Percentiles rank a stretch among this genome's conserved stretches.
Evolutionary conservation across 2,113 vertebrate species (phyloP).

Genomic region (Dunckerocampus dactyliophorus): DNA sequence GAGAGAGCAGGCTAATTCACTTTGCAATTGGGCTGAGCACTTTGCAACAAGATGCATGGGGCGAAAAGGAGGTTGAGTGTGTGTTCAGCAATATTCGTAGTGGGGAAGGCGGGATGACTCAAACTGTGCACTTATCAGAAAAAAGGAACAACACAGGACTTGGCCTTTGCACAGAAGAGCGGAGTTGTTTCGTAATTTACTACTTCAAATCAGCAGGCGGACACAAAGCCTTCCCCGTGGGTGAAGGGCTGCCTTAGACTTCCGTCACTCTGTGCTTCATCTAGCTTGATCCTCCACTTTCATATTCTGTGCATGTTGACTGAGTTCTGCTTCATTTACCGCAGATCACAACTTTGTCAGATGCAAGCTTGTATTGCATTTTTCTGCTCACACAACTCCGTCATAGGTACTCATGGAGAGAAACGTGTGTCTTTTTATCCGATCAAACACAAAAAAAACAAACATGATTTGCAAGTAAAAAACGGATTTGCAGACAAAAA

Average conservation of each 20-base stretch:
- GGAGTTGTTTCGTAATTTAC: slow-evolving; percentile 51
- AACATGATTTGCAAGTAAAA: no score
- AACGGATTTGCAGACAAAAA: no score
- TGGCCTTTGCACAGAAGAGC: slow-evolving; percentile 53
- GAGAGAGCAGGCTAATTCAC: slow-evolving; percentile 54
- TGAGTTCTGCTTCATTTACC: slow-evolving; percentile 26
- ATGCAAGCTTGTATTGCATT: slow-evolving; percentile 3
- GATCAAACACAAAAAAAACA: no score
- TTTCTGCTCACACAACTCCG: slow-evolving; percentile 3
- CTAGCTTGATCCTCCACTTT: slow-evolving; percentile 28
- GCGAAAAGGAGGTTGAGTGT: slow-evolving; percentile 42
- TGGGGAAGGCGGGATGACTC: slow-evolving; percentile 42
- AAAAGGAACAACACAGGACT: slow-evolving; percentile 42
- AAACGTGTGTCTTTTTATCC: no score
- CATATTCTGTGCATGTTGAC: slow-evolving; percentile 15
- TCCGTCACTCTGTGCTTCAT: slow-evolving; percentile 43
- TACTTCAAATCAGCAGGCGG: slow-evolving; percentile 37
- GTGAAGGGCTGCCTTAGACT: slow-evolving; percentile 30
- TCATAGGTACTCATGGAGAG: slow-evolving; percentile 23
- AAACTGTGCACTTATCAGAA: slow-evolving; percentile 61
- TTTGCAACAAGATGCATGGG: slow-evolving; percentile 45
- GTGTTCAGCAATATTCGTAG: slow-evolving; percentile 50
- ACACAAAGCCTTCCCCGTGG: slow-evolving; percentile 38
- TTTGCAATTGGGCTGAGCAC: slow-evolving; percentile 58
- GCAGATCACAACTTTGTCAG: slow-evolving; percentile 20